Percentiles rank a stretch among this genome's conserved stretches.
phyloP scores from a whole-genome alignment of 1,140 invertebrate genomes.

The Uloborus diversus region DNA sequence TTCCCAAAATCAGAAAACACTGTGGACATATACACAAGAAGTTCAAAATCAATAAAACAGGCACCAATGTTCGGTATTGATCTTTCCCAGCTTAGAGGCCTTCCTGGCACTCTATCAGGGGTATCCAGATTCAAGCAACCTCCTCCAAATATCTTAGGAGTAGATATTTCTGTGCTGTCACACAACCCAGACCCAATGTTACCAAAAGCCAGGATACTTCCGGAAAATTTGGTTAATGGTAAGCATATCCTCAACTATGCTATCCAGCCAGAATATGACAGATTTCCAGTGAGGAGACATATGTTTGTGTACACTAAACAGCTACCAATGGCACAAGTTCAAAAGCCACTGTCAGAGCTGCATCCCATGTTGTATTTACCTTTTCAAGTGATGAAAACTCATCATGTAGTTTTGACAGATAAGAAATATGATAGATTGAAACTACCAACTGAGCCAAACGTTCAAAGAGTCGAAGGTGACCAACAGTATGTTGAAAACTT shows the following conservation, averaged over 20 bases:
- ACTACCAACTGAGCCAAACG: background rate
- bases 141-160: conserved; percentile 7
- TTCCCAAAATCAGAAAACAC: background rate
- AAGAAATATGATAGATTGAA: conserved; percentile 1
- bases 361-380: conserved; percentile 24
- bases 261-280: conserved; percentile 12
- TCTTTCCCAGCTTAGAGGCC: background rate
- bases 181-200: conserved; percentile 12
- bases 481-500: conserved; percentile 27
- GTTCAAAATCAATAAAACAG: background rate
- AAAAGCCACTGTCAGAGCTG: background rate
- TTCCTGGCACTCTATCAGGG: background rate
- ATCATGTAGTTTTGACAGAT: conserved; percentile 4
- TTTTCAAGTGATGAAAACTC: conserved; percentile 21
- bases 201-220: background rate
- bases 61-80: conserved; percentile 17
- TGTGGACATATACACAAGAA: background rate
- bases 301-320: background rate
- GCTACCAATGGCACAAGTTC: background rate
- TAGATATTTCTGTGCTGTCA: conserved; percentile 27
- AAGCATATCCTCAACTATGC: background rate
- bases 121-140: background rate
- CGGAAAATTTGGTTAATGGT: background rate
- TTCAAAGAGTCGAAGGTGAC: background rate
- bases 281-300: background rate